Percentiles rank a stretch among this genome's conserved stretches.
These are phyloP conservation scores for Epinephelus cyanopodus DNA, from an alignment of 2,113 vertebrate species.

Conservation along the genomic window DNA sequence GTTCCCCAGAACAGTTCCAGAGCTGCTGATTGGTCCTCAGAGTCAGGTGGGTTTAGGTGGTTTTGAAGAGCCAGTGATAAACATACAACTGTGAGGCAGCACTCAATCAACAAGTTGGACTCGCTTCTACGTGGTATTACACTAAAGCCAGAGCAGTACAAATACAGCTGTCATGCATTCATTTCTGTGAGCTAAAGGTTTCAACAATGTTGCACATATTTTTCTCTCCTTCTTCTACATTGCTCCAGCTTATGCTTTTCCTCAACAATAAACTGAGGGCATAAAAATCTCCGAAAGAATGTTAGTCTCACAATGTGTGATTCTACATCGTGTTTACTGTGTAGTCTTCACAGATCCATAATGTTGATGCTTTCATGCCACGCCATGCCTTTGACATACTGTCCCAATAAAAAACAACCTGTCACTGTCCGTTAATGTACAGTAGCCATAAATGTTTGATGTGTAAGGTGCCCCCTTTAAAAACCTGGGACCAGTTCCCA, in stretches of 20 bases:
- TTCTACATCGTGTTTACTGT: not conserved
- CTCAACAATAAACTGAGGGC: not conserved
- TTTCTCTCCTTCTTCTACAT: not conserved
- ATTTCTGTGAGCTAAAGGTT: not conserved
- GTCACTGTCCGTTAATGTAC: conserved; percentile 31
- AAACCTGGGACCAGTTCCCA: conserved; percentile 28
- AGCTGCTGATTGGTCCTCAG: conserved; percentile 43
- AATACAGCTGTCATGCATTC: not conserved
- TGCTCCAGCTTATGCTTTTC: not conserved
- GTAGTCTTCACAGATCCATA: not conserved
- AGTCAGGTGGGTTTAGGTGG: conserved; percentile 29
- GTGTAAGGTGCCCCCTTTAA: conserved; percentile 42
- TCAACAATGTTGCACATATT: not conserved
- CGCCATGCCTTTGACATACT: not conserved
- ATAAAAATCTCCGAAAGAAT: not conserved
- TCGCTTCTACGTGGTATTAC: not conserved
- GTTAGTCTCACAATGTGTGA: not conserved
- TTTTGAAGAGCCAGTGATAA: conserved; percentile 55
- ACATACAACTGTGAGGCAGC: not conserved
- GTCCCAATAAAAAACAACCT: conserved; percentile 20
- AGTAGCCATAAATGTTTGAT: conserved; percentile 35
- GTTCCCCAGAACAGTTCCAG: conserved; percentile 9
- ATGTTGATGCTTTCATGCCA: not conserved
- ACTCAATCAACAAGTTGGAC: not conserved
- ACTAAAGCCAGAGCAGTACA: not conserved